phyloP scores from a whole-genome alignment of 1,140 invertebrate genomes.

The Plectrocnemia conspersa region DNA sequence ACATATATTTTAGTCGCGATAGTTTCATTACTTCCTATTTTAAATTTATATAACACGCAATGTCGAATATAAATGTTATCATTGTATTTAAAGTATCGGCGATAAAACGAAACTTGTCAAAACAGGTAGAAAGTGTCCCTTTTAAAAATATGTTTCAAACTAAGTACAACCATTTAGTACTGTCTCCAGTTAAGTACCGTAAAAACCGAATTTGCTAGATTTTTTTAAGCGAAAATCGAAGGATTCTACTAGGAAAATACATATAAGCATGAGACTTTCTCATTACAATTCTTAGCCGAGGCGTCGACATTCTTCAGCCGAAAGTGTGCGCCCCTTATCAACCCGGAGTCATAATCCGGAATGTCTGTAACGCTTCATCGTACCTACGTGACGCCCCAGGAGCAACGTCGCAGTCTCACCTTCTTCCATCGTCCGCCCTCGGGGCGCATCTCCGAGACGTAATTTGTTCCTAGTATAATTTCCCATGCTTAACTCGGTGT shows the following conservation, averaged over 20 bases:
- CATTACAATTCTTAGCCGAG: slow-evolving; percentile 25
- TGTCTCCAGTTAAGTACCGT: too few relatives aligned
- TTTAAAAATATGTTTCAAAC: too few relatives aligned
- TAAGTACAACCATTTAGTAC: too few relatives aligned
- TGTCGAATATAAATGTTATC: too few relatives aligned
- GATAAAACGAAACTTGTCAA: too few relatives aligned
- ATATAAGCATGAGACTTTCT: slow-evolving; percentile 32
- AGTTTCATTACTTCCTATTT: too few relatives aligned
- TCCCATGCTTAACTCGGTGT: slow-evolving; percentile 47
- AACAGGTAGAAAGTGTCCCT: too few relatives aligned
- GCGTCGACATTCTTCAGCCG: slow-evolving; percentile 25
- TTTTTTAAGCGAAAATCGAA: too few relatives aligned
- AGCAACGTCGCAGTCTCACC: background rate
- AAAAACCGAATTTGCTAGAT: too few relatives aligned
- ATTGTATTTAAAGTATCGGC: too few relatives aligned
- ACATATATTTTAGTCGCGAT: too few relatives aligned
- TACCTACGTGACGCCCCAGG: slow-evolving; percentile 29
- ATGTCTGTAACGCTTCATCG: slow-evolving; percentile 28
- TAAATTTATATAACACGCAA: too few relatives aligned
- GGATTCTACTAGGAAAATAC: slow-evolving; percentile 16
- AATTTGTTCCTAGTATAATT: slow-evolving; percentile 51
- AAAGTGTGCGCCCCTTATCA: slow-evolving; percentile 29
- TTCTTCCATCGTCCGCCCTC: background rate
- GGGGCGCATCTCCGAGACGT: slow-evolving; percentile 32
- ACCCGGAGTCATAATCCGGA: slow-evolving; percentile 29